These are phyloP conservation scores for Callorhinus ursinus DNA, from an alignment of 2,113 vertebrate genomes.

Conservation along the genomic window DNA sequence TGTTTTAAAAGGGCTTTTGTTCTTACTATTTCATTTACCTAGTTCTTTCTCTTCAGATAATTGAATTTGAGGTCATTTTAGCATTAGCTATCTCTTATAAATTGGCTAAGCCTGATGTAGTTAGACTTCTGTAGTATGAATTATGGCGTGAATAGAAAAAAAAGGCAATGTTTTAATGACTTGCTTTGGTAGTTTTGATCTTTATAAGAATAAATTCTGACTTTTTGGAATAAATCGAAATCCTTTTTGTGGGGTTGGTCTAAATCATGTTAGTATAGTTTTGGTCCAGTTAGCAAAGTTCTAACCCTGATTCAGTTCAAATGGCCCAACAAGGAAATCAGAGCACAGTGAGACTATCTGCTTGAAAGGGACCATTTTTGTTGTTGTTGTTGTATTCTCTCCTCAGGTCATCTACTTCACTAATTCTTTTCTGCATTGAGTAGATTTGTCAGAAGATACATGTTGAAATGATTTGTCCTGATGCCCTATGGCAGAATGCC, in stretches of 20 bases:
- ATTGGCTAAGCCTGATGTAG: not conserved
- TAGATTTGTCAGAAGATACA: constrained; percentile 15
- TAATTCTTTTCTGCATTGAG: not conserved
- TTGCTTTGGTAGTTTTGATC: constrained; percentile 51
- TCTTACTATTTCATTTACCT: constrained; percentile 11
- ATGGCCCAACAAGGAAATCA: not conserved
- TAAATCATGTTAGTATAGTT: not conserved
- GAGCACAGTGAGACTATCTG: not conserved
- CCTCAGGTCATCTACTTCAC: not conserved
- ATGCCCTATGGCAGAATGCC: not conserved
- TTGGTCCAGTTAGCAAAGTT: not conserved
- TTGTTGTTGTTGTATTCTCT: not conserved
- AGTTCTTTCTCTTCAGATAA: not conserved
- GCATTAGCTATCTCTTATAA: not conserved
- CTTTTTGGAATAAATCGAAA: constrained; percentile 37
- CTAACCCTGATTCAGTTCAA: not conserved
- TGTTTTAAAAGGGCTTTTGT: constrained; percentile 2
- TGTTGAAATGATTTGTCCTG: not conserved
- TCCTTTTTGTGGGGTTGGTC: not conserved
- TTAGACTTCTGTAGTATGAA: not conserved
- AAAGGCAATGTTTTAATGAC: not conserved
- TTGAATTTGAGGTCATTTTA: constrained; percentile 20
- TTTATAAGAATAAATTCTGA: constrained; percentile 38
- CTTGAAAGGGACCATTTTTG: not conserved
- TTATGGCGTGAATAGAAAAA: not conserved